Base-by-base conservation (phyloP, 1,140 invertebrate genomes). In the Lucilia sericata region DNA sequence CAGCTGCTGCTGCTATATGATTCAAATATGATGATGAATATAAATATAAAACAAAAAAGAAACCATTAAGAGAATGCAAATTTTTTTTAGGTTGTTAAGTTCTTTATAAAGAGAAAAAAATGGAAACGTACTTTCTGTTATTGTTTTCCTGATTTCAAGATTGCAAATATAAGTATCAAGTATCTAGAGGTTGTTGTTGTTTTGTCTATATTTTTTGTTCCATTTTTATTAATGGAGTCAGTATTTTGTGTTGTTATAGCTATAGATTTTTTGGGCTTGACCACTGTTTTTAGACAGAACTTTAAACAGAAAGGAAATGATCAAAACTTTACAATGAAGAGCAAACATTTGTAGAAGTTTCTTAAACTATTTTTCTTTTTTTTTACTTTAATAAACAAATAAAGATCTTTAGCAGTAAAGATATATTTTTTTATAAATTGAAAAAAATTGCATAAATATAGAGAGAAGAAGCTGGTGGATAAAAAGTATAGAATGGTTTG, bases 91-190 rank as follows among this genome's bases (percentile, higher is more conserved):
- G 70, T n/a, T n/a, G 74, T 74, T 51, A 7, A 51, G 14, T 55
- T 55, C 51, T n/a, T 42, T 42, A 55, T 55, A 55, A 55, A 55
- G 12, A 55, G 14, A 49, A 49, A 30, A 49, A 2, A 49, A 49
- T 12, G 13, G 0, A 49, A 49, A 49, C 13, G 49, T 9, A 75
- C 74, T 75, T 75, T 75, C 74, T 75, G 74, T 75, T 75, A 75
- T 75, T 75, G 74, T 75, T 75, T 75, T 75, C 74, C 36, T 34
- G 74, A 75, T 75, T 75, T 75, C 25, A 75, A 75, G 74, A 75
- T 75, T 34, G 12, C 25, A 30, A 25, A 34, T 34, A 25, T 75
- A 14, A 55, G 17, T 55, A 55, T 55, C 17, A 17, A 7, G 12
- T n/a, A 55, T 55, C 17, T 55, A 55, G 4, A 55, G 4, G 49